Base-by-base conservation (phyloP, 2,888 invertebrate genomes). In the Clepsis dumicolana region DNA sequence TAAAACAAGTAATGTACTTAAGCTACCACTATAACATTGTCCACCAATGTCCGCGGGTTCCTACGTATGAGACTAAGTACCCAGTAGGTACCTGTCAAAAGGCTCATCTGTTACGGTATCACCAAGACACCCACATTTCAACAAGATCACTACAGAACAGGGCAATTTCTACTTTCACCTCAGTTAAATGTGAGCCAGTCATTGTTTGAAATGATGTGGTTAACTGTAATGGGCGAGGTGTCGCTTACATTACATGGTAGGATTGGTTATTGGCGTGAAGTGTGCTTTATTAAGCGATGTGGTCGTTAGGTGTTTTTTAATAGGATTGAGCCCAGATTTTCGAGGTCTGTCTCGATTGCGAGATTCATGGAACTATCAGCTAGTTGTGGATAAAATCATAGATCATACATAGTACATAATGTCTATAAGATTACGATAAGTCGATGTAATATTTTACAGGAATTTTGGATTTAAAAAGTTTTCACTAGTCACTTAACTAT, bases 181-280 rank as follows among this genome's bases (percentile, higher is more conserved):
- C 64, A 65, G 71, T 65, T 69, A 67, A 59, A 68, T 70, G 65
- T 52, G 41, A 72, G 74, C 72, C 53, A 77, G 77, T 78, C 79
- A 83, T 84, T 83, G 83, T 84, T 79, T 75, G 64, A 75, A 80
- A 79, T 77, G 76, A 81, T 77, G 78, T 73, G 79, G 82, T 81
- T 72, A 71, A 3, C 48, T 54, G 53, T 38, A 16, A 35, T 35
- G 38, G n/a, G 12, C 21, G 54, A 32, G n/a, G 53, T 53, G 29
- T 63, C 57, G 50, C 27, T 57, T 16, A 50, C 66, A 27, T 57
- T 16, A 50, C 66, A 27, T 25, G 61, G 60, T 32, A 14, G 8
- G 50, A 21, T 24, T n/a, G 38, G 8, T n/a, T 52, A 62, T 16
- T 48, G 32, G 25, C 21, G 12, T 25, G 35, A 25, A 35, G 38